Evolutionary conservation across 2,797 vertebrate species (phyloP), one percentile per base, ranked within the genome.

Genomic region (Silurus aristotelis): DNA sequence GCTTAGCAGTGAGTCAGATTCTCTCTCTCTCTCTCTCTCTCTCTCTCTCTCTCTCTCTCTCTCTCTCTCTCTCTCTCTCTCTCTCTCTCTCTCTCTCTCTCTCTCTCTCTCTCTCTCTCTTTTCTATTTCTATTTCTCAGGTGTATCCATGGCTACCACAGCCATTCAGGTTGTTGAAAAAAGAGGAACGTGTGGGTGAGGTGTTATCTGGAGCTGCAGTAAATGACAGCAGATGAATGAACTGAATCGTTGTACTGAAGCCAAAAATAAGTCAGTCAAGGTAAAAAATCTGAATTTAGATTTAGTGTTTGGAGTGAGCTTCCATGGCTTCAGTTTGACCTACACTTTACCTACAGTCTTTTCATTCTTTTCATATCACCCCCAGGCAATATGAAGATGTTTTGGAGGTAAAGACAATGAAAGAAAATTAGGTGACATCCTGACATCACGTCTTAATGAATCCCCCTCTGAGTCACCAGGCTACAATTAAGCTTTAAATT

Each of bases 121-220:
- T 38, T 38, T 38, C 4, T 52, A 10, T 84, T 60, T 80, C 15
- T 75, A 20, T 79, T 56, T 61, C 73, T 88, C 72, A 88, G 84
- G 87, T 89, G 88, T 89, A 87, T 82, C 87, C 89, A 89, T 89
- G 87, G 80, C 87, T 88, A 89, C 89, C 85, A 85, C 79, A 84
- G 79, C 75, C 75, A 75, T 87, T 87, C 78, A 83, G 76, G 83
- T 86, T 87, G 70, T 85, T 87, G 70, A 85, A 83, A 75, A 84
- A 85, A 84, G 83, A 85, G 64, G 63, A 80, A 80, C 71, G 76
- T 88, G 87, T 87, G 86, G 84, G 87, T 88, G 75, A 82, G 70
- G 70, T 87, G 86, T 84, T 83, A 86, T 82, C 80, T 58, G 25
- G 66, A 82, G 82, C 61, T 25, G 27, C 80, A 78, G 27, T 85